Percentiles rank a stretch among this genome's conserved stretches.
phyloP scores from a whole-genome alignment of 1,140 invertebrate genomes.

The Procambarus clarkii region DNA sequence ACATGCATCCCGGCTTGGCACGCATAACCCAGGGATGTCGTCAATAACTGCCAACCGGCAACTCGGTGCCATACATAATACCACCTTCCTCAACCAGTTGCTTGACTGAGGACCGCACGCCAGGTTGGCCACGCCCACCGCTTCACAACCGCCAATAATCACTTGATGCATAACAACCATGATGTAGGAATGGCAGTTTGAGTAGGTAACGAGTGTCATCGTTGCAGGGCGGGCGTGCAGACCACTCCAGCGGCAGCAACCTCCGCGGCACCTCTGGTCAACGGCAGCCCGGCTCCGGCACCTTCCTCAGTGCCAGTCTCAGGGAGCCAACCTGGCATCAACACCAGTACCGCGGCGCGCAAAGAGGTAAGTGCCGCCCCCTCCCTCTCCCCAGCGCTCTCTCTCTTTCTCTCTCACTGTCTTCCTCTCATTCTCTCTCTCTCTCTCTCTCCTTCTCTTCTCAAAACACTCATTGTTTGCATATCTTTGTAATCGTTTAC shows the following conservation, averaged over 20 bases:
- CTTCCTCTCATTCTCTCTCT: not conserved
- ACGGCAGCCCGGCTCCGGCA: slow-evolving; percentile 19
- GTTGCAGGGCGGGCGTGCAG: slow-evolving; percentile 31
- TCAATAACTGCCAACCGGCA: slow-evolving; percentile 41
- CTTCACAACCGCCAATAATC: too few relatives aligned
- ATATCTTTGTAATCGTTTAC: not conserved
- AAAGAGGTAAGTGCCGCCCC: slow-evolving; percentile 7
- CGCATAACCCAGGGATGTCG: not conserved
- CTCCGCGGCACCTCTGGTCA: slow-evolving; percentile 29
- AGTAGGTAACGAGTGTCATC: not conserved
- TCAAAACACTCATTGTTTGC: not conserved
- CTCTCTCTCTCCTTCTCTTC: too few relatives aligned
- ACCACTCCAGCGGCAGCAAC: not conserved
- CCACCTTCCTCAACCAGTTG: not conserved
- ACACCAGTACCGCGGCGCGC: not conserved
- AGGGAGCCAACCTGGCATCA: slow-evolving; percentile 9
- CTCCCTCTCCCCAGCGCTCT: not conserved
- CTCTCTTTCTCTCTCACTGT: not conserved
- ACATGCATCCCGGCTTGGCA: slow-evolving; percentile 28
- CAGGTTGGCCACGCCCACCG: not conserved
- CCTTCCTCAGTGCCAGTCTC: slow-evolving; percentile 40
- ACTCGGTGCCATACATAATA: slow-evolving; percentile 6
- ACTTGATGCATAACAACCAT: too few relatives aligned
- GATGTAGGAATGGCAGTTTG: not conserved
- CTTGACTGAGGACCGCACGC: not conserved